These are phyloP conservation scores for Ectropis grisescens DNA, from an alignment of 1,140 invertebrate species.

Conservation along the genomic window DNA sequence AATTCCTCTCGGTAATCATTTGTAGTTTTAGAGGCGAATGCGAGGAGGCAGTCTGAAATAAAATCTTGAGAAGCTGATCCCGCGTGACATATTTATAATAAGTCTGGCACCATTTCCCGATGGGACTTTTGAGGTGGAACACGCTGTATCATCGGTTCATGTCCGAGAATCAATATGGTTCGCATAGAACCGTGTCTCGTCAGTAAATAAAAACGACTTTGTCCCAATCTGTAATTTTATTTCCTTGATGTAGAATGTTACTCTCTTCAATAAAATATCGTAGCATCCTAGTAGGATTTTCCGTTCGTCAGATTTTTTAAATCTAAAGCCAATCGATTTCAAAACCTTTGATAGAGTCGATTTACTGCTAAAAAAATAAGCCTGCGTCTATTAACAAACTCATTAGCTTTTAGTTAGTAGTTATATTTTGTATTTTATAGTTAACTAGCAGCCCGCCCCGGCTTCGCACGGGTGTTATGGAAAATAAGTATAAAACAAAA, in stretches of 20 bases:
- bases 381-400: constrained; percentile 6
- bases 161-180: constrained; percentile 5
- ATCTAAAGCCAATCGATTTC: constrained; percentile 7
- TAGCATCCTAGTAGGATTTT: constrained; percentile 12
- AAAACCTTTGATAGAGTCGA: constrained; percentile 7
- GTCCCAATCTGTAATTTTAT: constrained; percentile 3
- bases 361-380: constrained; percentile 4
- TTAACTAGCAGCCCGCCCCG: no score
- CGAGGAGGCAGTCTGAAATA: constrained; percentile 5
- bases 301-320: constrained; percentile 9
- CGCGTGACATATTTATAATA: constrained; percentile 9
- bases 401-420: neutral
- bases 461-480: no score
- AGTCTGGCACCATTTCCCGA: no score
- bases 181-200: constrained; percentile 13
- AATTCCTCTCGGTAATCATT: no score
- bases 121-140: neutral
- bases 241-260: constrained; percentile 2
- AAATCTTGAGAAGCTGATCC: constrained; percentile 5
- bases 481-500: no score
- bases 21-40: constrained; percentile 4
- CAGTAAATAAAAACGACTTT: constrained; percentile 14
- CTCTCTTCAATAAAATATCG: constrained; percentile 7
- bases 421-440: no score
- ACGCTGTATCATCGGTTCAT: constrained; percentile 9